These are phyloP conservation scores for Pandion haliaetus DNA, from an alignment of 2,113 vertebrate genomes.

Conservation along the genomic window DNA sequence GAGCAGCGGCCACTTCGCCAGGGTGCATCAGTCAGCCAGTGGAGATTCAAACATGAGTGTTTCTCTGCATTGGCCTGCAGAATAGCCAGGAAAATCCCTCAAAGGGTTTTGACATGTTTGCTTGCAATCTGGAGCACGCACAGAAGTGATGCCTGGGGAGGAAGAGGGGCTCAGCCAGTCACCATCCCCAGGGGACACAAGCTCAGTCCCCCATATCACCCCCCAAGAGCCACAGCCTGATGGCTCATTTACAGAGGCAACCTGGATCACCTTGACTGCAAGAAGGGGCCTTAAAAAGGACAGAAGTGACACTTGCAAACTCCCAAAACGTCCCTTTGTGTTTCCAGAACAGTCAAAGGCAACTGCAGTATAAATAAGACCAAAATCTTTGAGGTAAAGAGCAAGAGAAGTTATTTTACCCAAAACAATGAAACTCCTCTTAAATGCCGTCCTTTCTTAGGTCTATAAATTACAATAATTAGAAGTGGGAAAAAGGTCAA, in stretches of 20 bases:
- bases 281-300: not conserved
- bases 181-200: not conserved
- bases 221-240: not conserved
- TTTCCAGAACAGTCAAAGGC: not conserved
- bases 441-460: not conserved
- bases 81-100: not conserved
- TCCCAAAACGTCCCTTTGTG: not conserved
- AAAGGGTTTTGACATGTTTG: not conserved
- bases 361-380: not conserved
- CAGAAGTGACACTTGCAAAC: not conserved
- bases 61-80: not conserved
- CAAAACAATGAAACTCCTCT: not conserved
- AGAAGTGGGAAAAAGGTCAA: not conserved
- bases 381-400: not conserved
- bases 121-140: not conserved
- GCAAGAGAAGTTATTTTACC: not conserved
- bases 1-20: fast-evolving
- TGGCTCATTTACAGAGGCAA: not conserved
- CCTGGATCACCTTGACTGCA: not conserved
- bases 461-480: not conserved
- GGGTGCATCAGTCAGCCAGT: not conserved
- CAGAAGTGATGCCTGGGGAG: not conserved
- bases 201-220: not conserved
- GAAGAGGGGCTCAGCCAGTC: not conserved
- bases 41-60: not conserved